Conservation (phyloP, 2,797 vertebrate genomes). For the Oreochromis mossambicus region DNA sequence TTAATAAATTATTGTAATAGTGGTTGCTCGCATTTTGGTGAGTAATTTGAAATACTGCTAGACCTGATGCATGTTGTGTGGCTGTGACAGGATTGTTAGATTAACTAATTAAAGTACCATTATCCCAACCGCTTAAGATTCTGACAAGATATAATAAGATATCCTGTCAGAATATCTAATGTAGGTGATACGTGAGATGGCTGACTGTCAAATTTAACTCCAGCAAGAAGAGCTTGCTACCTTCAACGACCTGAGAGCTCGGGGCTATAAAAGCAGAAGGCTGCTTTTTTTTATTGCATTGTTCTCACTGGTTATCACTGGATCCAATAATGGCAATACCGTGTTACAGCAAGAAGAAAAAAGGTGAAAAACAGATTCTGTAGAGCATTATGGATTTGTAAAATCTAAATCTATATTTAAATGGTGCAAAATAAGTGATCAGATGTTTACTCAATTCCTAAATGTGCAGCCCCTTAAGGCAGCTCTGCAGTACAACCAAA, state of each 20-base stretch:
- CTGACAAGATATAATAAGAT: neutral
- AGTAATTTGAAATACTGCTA: neutral
- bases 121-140: neutral
- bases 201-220: conserved; percentile 11
- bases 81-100: neutral
- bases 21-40: neutral
- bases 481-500: neutral
- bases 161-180: neutral
- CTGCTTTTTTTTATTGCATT: neutral
- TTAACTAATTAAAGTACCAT: neutral
- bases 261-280: neutral
- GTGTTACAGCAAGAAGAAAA: neutral
- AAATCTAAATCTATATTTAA: neutral
- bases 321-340: neutral
- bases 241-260: neutral
- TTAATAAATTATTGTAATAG: neutral
- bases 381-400: neutral
- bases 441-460: neutral
- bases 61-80: neutral
- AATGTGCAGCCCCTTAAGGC: neutral
- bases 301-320: neutral
- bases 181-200: conserved; percentile 30
- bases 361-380: neutral
- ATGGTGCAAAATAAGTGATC: neutral
- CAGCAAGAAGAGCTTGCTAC: conserved; percentile 1